Base-by-base conservation (phyloP, 2,113 vertebrate genomes). In the Callionymus lyra region DNA sequence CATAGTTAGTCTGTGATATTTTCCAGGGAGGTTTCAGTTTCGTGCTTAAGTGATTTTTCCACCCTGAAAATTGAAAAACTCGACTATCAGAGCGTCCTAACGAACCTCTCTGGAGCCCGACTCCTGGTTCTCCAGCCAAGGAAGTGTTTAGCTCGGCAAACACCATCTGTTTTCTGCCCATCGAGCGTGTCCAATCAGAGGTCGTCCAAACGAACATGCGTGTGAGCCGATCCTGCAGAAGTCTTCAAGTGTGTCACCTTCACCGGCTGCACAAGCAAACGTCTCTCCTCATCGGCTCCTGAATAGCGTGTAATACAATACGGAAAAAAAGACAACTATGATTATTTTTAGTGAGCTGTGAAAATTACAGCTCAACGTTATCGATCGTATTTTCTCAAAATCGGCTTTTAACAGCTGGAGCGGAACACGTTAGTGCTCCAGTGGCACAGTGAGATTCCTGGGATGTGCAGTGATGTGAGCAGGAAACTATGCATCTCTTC, bases 341-440 rank as follows among this genome's bases (percentile, higher is more conserved):
- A 27, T 27, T 8, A 27, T 27, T 27, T 27, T 27, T 27, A 27
- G 21, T 27, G 21, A 27, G 21, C 4, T 8, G 4, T 27, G 21
- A 27, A 27, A 27, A 4, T 27, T 27, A 27, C 4, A 27, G 21
- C 21, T 5, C 21, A 27, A 27, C 21, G 8, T 27, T 8, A 27
- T 27, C 21, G 8, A 27, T 27, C 21, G n/a, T n/a, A n/a, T 27
- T 4, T 27, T 27, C 21, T 5, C 8, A 27, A 27, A 27, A 8
- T 27, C 21, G n/a, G n/a, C n/a, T n/a, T n/a, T n/a, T n/a, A n/a
- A n/a, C n/a, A n/a, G n/a, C n/a, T n/a, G n/a, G n/a, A n/a, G n/a
- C n/a, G n/a, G n/a, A n/a, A 66, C 56, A 57, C 70, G 61, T 79
- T 72, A 72, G 74, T 60, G 63, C 72, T 70, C 9, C n/a, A n/a